These are phyloP conservation scores for Chrysolina americana DNA, from an alignment of 2,888 invertebrate species.

Conservation along the genomic window DNA sequence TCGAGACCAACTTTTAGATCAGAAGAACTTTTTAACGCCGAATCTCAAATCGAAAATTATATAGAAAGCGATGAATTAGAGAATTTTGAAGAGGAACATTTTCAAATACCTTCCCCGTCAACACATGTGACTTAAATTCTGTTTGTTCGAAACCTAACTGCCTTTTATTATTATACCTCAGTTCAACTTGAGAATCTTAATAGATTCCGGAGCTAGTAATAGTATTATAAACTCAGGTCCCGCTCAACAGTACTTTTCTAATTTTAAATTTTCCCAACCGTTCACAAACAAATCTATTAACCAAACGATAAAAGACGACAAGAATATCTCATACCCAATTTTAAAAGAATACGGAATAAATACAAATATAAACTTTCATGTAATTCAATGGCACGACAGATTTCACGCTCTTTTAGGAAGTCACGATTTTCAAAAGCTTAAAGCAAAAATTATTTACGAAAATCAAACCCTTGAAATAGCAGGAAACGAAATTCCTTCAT, in stretches of 20 bases:
- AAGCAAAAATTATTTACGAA: neutral
- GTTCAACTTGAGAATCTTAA: too few species aligned
- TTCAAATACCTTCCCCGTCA: too few species aligned
- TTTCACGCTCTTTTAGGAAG: neutral
- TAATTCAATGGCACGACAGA: neutral
- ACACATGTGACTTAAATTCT: too few species aligned
- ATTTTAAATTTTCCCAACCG: too few species aligned
- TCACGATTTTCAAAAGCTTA: neutral
- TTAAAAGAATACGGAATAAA: too few species aligned
- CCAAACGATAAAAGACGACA: conserved; percentile 1
- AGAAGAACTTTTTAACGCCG: neutral
- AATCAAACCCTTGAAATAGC: conserved; percentile 3
- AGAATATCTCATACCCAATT: neutral
- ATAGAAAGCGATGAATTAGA: neutral
- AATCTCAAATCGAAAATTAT: neutral
- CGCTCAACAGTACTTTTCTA: too few species aligned
- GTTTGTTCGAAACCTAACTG: too few species aligned
- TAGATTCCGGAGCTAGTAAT: too few species aligned
- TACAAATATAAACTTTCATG: neutral
- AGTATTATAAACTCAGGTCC: too few species aligned
- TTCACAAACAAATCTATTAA: neutral
- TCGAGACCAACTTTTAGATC: neutral
- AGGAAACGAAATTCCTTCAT: neutral
- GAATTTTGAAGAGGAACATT: neutral
- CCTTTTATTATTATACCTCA: too few species aligned